Percentiles rank a stretch among this genome's conserved stretches.
phyloP scores from a whole-genome alignment of 2,888 invertebrate species.

The Priocnemis perturbator region DNA sequence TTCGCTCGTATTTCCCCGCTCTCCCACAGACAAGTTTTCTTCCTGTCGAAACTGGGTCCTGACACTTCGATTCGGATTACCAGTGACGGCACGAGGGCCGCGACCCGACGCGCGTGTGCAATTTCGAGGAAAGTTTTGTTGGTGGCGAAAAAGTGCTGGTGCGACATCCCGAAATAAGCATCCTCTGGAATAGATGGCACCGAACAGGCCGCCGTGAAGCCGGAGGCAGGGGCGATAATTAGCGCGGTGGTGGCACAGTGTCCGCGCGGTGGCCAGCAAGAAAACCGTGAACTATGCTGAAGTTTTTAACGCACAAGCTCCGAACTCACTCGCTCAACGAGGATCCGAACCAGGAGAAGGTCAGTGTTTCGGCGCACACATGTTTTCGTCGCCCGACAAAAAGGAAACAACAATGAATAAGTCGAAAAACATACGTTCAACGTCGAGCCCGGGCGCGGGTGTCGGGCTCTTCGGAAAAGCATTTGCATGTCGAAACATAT shows the following conservation, averaged over 20 bases:
- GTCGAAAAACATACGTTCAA: too few relatives aligned
- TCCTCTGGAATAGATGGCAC: slow-evolving; percentile 23
- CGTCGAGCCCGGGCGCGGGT: too few relatives aligned
- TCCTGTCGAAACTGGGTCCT: too few relatives aligned
- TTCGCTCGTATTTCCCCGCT: too few relatives aligned
- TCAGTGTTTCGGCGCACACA: slow-evolving; percentile 74
- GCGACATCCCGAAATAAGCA: slow-evolving; percentile 5
- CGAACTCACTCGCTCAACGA: slow-evolving; percentile 91
- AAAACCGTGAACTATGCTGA: slow-evolving; percentile 84
- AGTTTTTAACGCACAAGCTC: slow-evolving; percentile 90
- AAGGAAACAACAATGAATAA: too few relatives aligned
- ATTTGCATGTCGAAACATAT: too few relatives aligned
- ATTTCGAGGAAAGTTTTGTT: not conserved
- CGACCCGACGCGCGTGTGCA: too few relatives aligned
- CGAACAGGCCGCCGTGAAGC: slow-evolving; percentile 23
- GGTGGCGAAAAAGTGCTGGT: not conserved
- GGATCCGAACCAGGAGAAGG: slow-evolving; percentile 86
- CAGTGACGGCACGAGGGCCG: too few relatives aligned
- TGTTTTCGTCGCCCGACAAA: slow-evolving; percentile 10
- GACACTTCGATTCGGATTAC: too few relatives aligned
- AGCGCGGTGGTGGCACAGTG: slow-evolving; percentile 39
- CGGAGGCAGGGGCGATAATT: slow-evolving; percentile 1
- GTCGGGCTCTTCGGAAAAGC: too few relatives aligned
- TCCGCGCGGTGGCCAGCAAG: slow-evolving; percentile 34
- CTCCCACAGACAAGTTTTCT: too few relatives aligned